Conservation (phyloP, 2,888 invertebrate species). For the Schizaphis graminum region DNA sequence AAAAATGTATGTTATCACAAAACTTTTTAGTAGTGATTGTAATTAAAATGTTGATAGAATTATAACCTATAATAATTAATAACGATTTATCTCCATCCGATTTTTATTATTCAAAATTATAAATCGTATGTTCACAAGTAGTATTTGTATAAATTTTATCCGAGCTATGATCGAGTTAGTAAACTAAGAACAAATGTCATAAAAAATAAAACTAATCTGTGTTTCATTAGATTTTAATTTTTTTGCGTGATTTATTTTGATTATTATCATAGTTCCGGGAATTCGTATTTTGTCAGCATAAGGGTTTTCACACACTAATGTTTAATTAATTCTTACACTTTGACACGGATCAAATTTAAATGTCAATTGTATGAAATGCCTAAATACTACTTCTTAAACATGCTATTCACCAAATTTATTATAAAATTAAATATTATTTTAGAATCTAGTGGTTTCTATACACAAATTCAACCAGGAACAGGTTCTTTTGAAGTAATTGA, state of each 20-base stretch:
- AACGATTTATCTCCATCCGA: no score
- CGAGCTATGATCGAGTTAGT: background rate
- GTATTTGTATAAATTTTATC: background rate
- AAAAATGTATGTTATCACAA: background rate
- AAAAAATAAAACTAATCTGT: background rate
- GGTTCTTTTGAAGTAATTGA: conserved; percentile 46
- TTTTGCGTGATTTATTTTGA: background rate
- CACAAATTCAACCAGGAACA: conserved; percentile 25
- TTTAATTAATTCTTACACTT: background rate
- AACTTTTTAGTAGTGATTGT: background rate
- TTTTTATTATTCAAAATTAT: background rate
- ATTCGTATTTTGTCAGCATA: background rate
- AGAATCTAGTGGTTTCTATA: conserved; percentile 41
- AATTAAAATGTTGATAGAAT: no score
- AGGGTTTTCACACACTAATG: background rate
- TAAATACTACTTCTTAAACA: background rate
- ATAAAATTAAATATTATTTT: conserved; percentile 16
- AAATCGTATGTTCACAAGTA: background rate
- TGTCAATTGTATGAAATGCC: background rate
- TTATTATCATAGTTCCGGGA: background rate
- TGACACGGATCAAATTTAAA: background rate
- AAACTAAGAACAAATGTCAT: background rate
- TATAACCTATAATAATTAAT: no score
- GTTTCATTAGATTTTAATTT: background rate
- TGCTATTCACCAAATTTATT: background rate